phyloP scores from a whole-genome alignment of 2,113 vertebrate genomes.

The Paedocypris sp. region DNA sequence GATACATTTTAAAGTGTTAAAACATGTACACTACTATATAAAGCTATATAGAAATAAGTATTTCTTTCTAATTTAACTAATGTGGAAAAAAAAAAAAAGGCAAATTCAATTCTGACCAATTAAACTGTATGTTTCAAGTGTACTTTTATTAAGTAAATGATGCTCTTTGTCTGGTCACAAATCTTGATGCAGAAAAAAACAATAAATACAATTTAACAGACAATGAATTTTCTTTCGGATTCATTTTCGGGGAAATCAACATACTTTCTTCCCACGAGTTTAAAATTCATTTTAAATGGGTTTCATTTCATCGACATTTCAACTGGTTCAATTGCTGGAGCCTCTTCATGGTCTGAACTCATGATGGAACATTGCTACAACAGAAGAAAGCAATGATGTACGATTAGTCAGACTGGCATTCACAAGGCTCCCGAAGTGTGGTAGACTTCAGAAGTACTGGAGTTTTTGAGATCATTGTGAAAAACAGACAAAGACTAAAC shows the following conservation, averaged over 20 bases:
- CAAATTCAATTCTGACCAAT: too few species aligned
- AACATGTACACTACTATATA: slow-evolving; percentile 1
- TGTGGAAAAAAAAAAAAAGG: background rate
- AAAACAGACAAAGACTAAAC: too few species aligned
- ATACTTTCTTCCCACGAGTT: background rate
- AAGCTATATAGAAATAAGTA: slow-evolving; percentile 11
- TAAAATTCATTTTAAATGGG: background rate
- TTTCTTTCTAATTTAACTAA: background rate
- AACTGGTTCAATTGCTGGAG: too few species aligned
- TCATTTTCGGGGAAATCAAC: background rate
- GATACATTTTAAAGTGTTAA: slow-evolving; percentile 24
- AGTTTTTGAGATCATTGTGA: too few species aligned
- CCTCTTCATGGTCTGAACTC: too few species aligned
- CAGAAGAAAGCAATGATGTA: too few species aligned
- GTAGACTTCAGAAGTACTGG: too few species aligned
- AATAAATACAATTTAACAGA: slow-evolving; percentile 26
- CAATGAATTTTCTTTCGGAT: background rate
- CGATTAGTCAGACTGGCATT: too few species aligned
- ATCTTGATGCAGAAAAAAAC: slow-evolving; percentile 7
- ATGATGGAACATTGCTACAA: too few species aligned
- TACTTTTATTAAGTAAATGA: slow-evolving; percentile 30
- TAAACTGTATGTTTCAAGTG: slow-evolving; percentile 21
- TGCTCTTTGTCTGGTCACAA: slow-evolving; percentile 26
- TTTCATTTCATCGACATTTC: background rate
- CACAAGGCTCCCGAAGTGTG: too few species aligned